Conservation (phyloP, 2,797 vertebrate genomes). For the Sylvilagus floridanus region DNA sequence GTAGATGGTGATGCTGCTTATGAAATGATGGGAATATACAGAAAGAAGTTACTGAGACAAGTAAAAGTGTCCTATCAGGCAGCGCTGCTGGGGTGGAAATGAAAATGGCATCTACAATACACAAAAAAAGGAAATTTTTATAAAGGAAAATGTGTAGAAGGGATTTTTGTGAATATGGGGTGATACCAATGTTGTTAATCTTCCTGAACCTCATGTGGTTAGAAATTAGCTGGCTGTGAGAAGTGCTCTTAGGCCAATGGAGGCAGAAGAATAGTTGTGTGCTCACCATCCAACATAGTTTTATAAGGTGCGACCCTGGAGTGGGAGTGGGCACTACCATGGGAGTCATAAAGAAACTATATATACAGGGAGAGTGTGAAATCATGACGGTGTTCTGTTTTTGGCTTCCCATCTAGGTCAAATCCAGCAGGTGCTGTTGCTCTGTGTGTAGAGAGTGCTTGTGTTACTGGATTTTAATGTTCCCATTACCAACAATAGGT, state of each 20-base stretch:
- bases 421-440: background rate
- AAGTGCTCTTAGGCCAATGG: background rate
- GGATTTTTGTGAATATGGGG: background rate
- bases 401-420: background rate
- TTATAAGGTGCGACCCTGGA: background rate
- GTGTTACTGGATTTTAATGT: background rate
- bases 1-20: background rate
- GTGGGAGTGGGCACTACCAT: accelerated
- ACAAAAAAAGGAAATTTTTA: background rate
- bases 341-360: too few species aligned
- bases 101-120: background rate
- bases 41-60: background rate
- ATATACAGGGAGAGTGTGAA: too few species aligned
- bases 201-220: background rate
- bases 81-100: background rate
- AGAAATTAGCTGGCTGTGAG: background rate
- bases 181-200: accelerated
- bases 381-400: too few species aligned
- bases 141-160: background rate
- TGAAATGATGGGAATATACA: accelerated
- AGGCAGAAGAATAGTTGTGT: background rate
- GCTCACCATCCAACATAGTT: background rate
- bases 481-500: background rate
- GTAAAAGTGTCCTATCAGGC: background rate
- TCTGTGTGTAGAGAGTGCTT: background rate